Evolutionary conservation across 2,113 vertebrate genomes (phyloP), one percentile per base, ranked within the genome.

Genomic region (Corythornis cristatus): DNA sequence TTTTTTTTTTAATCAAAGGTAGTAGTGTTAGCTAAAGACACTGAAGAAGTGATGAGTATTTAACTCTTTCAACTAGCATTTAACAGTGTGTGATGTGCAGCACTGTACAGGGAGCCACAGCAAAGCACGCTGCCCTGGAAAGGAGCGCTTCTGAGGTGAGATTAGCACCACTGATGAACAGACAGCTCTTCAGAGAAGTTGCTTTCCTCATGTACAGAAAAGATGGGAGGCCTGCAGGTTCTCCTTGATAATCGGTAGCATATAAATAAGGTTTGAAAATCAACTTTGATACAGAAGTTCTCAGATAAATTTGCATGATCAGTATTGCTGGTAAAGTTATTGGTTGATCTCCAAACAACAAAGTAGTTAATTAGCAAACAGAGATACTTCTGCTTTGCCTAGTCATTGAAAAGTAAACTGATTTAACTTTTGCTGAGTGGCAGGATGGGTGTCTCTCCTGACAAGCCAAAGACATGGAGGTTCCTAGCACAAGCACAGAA

Each of bases 161-260:
- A 96, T 98, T 97, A 98, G 97, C 98, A 98, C 98, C 98, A 97
- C 96, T 97, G 96, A 96, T 96, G 97, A 97, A 96, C 92, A 86
- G 82, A 96, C 92, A 96, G 93, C 93, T 96, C 64, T 58, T 73
- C 95, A 96, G 95, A 77, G 66, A 90, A 88, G 96, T 94, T 90
- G 12, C 94, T 96, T 86, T 95, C 94, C 76, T 86, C 81, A 26
- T 1, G 37, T 80, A 93, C 45, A 57, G 85, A 78, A 93, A 95
- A 88, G 80, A 77, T 91, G 22, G 75, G 75, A 95, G 96, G 92
- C 96, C 95, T 89, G 90, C 91, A 86, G 96, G 94, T 95, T 97
- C 79, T 97, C 94, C 91, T 73, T 97, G 83, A 94, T 95, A 98
- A 96, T 97, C 94, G 89, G 97, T 98, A 98, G 85, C 18, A 65